These are phyloP conservation scores for Poeciliopsis occidentalis DNA, from an alignment of 2,113 vertebrate species.

Conservation along the genomic window DNA sequence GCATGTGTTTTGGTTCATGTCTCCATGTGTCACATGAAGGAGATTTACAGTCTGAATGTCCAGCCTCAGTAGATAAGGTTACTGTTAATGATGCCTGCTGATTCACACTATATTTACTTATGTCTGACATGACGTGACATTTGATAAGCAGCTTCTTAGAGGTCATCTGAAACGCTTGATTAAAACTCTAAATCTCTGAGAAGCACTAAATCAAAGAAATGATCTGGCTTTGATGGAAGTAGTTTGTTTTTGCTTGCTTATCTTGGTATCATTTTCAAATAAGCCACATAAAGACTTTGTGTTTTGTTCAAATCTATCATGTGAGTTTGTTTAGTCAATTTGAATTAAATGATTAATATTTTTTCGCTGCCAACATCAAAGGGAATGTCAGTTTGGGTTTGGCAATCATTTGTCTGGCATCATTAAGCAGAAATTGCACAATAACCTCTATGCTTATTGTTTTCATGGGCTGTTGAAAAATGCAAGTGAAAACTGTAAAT, in stretches of 20 bases:
- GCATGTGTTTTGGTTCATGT: constrained; percentile 33
- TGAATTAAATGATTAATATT: background rate
- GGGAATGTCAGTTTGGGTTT: background rate
- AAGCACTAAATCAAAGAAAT: constrained; percentile 22
- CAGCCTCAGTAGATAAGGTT: constrained; percentile 46
- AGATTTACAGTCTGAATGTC: constrained; percentile 46
- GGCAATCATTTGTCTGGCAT: background rate
- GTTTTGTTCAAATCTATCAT: background rate
- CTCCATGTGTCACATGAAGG: constrained; percentile 23
- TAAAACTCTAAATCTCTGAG: constrained; percentile 26
- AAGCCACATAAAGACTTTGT: background rate
- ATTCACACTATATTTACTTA: constrained; percentile 51
- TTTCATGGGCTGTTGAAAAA: background rate
- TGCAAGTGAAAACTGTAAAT: background rate
- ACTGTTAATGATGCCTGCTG: constrained; percentile 42
- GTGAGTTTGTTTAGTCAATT: constrained; percentile 1
- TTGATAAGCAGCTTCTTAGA: constrained; percentile 29
- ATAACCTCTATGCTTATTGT: background rate
- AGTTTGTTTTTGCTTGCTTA: background rate
- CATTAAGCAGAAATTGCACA: background rate
- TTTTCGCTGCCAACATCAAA: background rate
- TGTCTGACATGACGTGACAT: constrained; percentile 40
- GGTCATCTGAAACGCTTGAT: constrained; percentile 29
- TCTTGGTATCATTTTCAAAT: background rate
- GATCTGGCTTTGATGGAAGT: background rate